A percentile compares a stretch with the other conserved stretches of the same genome.
These are phyloP conservation scores for Halcyon malimbica DNA, from an alignment of 2,113 vertebrate species.

Conservation along the genomic window DNA sequence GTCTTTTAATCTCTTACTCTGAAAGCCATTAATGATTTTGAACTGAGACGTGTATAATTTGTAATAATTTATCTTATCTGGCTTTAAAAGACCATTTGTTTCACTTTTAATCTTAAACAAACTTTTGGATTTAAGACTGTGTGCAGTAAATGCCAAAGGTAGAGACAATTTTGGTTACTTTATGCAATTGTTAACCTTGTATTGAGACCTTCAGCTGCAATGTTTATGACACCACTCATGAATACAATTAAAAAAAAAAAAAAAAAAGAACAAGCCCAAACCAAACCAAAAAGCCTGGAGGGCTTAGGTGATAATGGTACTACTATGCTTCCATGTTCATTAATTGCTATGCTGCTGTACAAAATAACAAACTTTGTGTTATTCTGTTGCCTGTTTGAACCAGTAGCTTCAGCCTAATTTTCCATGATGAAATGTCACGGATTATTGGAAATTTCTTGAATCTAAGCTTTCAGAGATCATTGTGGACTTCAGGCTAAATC, in stretches of 20 bases:
- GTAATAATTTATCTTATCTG: conserved; percentile 65
- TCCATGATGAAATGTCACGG: neutral
- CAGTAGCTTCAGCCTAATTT: neutral
- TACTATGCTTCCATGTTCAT: neutral
- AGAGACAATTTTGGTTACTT: neutral
- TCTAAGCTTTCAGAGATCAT: neutral
- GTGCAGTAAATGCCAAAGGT: neutral
- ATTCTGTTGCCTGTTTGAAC: neutral
- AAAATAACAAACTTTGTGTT: neutral
- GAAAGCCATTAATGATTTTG: conserved; percentile 62
- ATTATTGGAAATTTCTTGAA: neutral
- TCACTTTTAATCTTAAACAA: conserved; percentile 46
- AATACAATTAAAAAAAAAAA: neutral
- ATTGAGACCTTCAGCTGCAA: neutral
- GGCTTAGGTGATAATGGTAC: neutral
- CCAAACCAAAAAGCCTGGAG: neutral
- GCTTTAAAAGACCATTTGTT: conserved; percentile 54
- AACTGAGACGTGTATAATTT: conserved; percentile 52
- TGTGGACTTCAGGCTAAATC: neutral
- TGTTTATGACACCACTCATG: neutral
- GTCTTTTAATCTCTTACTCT: conserved; percentile 48
- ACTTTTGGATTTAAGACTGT: neutral
- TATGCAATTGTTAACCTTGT: neutral
- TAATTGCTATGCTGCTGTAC: neutral
- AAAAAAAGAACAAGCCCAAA: neutral